Evolutionary conservation across 2,888 invertebrate species (phyloP), one percentile per base, ranked within the genome.

Genomic region (Aleiodes testaceus): DNA sequence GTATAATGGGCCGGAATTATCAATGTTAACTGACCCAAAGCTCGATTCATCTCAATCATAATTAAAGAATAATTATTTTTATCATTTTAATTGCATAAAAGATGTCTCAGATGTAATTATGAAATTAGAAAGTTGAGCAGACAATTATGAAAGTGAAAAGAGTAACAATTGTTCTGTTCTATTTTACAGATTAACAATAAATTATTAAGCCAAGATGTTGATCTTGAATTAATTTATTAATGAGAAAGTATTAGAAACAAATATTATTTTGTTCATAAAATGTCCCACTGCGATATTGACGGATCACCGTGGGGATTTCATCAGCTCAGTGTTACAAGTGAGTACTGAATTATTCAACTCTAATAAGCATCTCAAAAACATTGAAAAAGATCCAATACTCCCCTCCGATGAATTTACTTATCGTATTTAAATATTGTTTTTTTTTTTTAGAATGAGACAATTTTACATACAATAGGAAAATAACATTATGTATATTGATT

Each of bases 301-400:
- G 85, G 84, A 72, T 81, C 85, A 79, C 87, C 87, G 69, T 81
- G 88, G 79, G 91, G 91, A 80, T 91, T 90, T 87, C 90, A 93
- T 87, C 92, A 93, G 87, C 89, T 93, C 76, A 91, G 91, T 85
- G 90, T 93, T 75, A 92, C 91, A 86, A 91, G 93, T 93, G 87
- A 89, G 90, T 88, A 14, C 44, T 45, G 36, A 36, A 36, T 36
- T 36, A 36, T 36, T 36, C 36, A 36, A 36, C 36, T 36, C 36
- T 36, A 36, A 36, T 36, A 36, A 9, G 36, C 36, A 36, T 36
- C 9, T 2, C 7, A 6, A 36, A 36, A 11, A 6, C 6, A 36
- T 36, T 36, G 7, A 9, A 50, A 42, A 50, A 26, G 59, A 36
- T 61, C 61, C 16, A 36, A 42, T 44, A 14, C 61, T 70, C n/a